phyloP scores from a whole-genome alignment of 2,888 invertebrate genomes.

The Bombylius discolor region DNA sequence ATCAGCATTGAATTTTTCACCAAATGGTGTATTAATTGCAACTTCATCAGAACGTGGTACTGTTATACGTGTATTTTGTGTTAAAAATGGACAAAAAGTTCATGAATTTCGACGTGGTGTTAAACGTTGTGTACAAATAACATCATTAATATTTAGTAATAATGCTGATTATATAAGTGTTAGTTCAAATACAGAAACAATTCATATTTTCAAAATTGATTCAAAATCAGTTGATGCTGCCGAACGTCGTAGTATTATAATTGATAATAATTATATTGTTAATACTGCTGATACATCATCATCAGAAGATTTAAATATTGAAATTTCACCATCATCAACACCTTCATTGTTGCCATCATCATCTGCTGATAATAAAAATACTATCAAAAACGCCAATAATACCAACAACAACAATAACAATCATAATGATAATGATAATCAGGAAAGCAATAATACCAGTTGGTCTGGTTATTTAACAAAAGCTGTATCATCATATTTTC shows the following conservation, averaged over 20 bases:
- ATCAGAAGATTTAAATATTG: slow-evolving; percentile 10
- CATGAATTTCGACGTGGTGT: slow-evolving; percentile 36
- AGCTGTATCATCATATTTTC: slow-evolving; percentile 33
- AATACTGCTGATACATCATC: slow-evolving; percentile 10
- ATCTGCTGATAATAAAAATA: neutral
- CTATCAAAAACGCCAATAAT: neutral
- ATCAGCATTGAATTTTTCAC: slow-evolving; percentile 33
- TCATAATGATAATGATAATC: neutral
- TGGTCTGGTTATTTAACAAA: slow-evolving; percentile 34
- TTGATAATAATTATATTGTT: slow-evolving; percentile 5
- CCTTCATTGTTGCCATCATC: neutral
- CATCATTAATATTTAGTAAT: slow-evolving; percentile 31
- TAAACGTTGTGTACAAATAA: slow-evolving; percentile 33
- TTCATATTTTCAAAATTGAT: slow-evolving; percentile 35
- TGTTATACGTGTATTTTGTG: slow-evolving; percentile 36
- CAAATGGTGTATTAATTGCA: slow-evolving; percentile 30
- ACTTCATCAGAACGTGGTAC: slow-evolving; percentile 36
- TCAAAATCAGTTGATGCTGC: slow-evolving; percentile 26
- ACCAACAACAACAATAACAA: slow-evolving; percentile 1
- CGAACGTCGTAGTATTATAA: slow-evolving; percentile 19
- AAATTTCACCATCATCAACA: neutral
- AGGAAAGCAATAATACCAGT: slow-evolving; percentile 1
- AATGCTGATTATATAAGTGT: slow-evolving; percentile 32
- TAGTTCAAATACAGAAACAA: slow-evolving; percentile 36
- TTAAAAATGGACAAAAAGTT: slow-evolving; percentile 33